These are phyloP conservation scores for Dipus sagitta DNA, from an alignment of 2,797 vertebrate genomes.

Conservation along the genomic window DNA sequence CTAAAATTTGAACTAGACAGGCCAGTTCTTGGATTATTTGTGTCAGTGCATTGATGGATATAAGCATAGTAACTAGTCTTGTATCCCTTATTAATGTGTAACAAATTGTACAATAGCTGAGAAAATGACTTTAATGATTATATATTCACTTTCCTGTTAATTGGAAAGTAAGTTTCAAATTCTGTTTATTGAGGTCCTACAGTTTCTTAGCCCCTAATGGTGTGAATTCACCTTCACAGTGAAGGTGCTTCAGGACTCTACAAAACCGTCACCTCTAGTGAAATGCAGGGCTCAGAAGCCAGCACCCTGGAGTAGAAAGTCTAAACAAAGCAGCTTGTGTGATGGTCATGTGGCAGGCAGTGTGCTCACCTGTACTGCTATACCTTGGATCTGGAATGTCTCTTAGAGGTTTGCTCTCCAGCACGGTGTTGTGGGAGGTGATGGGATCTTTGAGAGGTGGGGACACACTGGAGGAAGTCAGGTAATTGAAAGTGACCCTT, in stretches of 20 bases:
- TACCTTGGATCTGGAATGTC: not conserved
- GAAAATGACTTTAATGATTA: not conserved
- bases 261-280: not conserved
- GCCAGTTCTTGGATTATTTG: not conserved
- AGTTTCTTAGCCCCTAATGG: not conserved
- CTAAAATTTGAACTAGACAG: constrained; percentile 19
- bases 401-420: not conserved
- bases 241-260: not conserved
- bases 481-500: not conserved
- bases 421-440: not conserved
- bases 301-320: not conserved
- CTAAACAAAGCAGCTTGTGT: not conserved
- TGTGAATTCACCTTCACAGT: not conserved
- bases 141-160: not conserved
- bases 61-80: not conserved
- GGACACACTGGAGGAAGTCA: not conserved
- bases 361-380: not conserved
- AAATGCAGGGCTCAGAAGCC: not conserved
- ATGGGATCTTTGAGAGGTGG: not conserved
- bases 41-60: not conserved
- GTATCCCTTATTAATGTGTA: not conserved
- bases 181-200: not conserved
- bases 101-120: not conserved
- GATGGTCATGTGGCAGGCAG: not conserved
- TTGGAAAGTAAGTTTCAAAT: not conserved